Base-by-base conservation (phyloP, 2,888 invertebrate genomes). In the Phymatocera aterrima region DNA sequence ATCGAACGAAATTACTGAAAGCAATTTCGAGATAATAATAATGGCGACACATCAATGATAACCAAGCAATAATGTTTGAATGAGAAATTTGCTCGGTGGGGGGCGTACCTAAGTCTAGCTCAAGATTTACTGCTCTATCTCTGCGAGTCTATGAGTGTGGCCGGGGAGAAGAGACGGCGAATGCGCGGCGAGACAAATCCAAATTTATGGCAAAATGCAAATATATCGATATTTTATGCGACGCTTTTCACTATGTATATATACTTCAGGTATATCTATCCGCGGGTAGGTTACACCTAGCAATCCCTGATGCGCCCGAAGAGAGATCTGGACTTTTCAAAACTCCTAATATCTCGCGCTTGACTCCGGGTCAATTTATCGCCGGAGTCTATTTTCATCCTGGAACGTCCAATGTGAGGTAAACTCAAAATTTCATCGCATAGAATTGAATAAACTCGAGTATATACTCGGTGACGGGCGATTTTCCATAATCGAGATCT, bases 161-260 rank as follows among this genome's bases (percentile, higher is more conserved):
- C 6, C n/a, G 43, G 43, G 6, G 43, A 6, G 43, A 12, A 43
- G 43, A 12, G 43, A 72, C 51, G 54, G 61, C 70, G 78, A 70
- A 57, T 60, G 75, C 64, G 61, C 75, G 77, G 70, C 78, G 80
- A 77, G 82, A 80, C 82, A 83, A 83, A 85, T 83, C 83, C 83
- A 82, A 85, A 87, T 86, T 85, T 85, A 86, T 84, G 79, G 83
- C 78, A 80, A 82, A 83, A 87, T 87, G 87, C 84, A 87, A 87
- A 87, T 87, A 87, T 85, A 83, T 84, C 85, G 85, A 82, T 83
- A 86, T 87, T 85, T 87, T 85, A 87, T 85, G 81, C 84, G 81
- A 77, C 72, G 21, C 79, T 74, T 68, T 72, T 72, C 78, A 34
- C 75, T 37, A 37, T 37, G 8, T 37, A 37, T 37, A 37, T 37